phyloP scores from a whole-genome alignment of 2,888 invertebrate species.

The Apodemia duryi region DNA sequence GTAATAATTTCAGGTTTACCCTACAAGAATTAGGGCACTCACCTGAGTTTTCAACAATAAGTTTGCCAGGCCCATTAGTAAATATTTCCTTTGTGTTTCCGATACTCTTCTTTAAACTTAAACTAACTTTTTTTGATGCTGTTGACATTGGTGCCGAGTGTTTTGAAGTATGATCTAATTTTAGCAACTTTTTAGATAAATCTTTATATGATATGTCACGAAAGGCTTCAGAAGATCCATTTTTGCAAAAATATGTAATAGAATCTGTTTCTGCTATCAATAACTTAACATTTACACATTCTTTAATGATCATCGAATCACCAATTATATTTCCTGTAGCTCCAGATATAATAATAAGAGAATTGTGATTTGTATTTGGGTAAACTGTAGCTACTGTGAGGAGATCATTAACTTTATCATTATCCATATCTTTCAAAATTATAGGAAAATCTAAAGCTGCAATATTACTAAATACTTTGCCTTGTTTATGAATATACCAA shows the following conservation, averaged over 20 bases:
- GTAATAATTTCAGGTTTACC: constrained; percentile 79
- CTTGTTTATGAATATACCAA: constrained; percentile 80
- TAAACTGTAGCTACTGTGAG: constrained; percentile 78
- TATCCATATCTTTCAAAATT: constrained; percentile 84
- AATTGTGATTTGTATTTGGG: constrained; percentile 76
- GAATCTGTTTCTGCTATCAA: constrained; percentile 72
- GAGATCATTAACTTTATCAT: constrained; percentile 85
- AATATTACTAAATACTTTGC: constrained; percentile 69
- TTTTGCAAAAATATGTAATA: constrained; percentile 79
- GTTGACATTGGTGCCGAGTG: constrained; percentile 50
- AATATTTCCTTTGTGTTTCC: constrained; percentile 79
- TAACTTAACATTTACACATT: constrained; percentile 79
- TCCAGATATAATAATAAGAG: constrained; percentile 85
- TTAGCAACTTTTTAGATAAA: constrained; percentile 53
- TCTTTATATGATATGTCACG: constrained; percentile 54
- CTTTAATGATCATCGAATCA: constrained; percentile 78
- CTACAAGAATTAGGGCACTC: constrained; percentile 84
- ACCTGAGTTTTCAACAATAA: constrained; percentile 85
- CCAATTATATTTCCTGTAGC: constrained; percentile 83
- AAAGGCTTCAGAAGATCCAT: constrained; percentile 78
- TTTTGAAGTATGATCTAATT: constrained; percentile 47
- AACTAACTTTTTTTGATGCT: constrained; percentile 67
- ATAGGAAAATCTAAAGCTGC: constrained; percentile 84
- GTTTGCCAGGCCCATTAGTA: constrained; percentile 80
- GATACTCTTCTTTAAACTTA: constrained; percentile 77